A percentile compares a stretch with the other conserved stretches of the same genome.
Evolutionary conservation across 1,140 invertebrate genomes (phyloP).

Genomic region (Homalodisca vitripennis): DNA sequence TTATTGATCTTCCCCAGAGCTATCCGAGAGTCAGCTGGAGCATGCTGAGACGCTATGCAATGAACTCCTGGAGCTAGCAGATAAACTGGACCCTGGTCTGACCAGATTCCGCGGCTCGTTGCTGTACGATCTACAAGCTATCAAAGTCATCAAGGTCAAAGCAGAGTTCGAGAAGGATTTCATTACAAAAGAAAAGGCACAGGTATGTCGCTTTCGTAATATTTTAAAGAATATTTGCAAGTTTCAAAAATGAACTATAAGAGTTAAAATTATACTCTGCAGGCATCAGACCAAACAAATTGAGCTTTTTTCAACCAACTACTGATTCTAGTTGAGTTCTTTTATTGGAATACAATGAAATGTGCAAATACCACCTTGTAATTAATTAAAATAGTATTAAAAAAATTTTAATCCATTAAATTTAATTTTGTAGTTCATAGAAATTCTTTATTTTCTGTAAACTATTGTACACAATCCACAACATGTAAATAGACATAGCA

Average conservation of each 20-base stretch:
- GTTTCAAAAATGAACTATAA: neutral
- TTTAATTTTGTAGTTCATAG: too few relatives aligned
- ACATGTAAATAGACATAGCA: too few relatives aligned
- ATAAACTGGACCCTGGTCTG: constrained; percentile 61
- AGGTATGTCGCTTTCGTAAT: constrained; percentile 44
- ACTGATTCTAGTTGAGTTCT: neutral
- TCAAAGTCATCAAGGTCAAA: constrained; percentile 55
- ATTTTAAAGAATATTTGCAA: too few relatives aligned
- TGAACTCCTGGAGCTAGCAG: constrained; percentile 60
- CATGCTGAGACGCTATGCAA: constrained; percentile 63
- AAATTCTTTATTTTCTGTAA: too few relatives aligned
- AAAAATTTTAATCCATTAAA: too few relatives aligned
- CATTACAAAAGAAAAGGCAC: constrained; percentile 53
- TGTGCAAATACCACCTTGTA: neutral
- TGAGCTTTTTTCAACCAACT: neutral
- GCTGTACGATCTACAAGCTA: constrained; percentile 62
- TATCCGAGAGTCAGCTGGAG: constrained; percentile 55
- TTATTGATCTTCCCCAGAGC: constrained; percentile 55
- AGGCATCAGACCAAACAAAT: neutral
- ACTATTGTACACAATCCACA: too few relatives aligned
- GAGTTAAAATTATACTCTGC: neutral
- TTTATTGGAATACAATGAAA: neutral
- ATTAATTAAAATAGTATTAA: neutral
- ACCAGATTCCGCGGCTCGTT: constrained; percentile 60
- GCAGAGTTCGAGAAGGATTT: constrained; percentile 52